These are phyloP conservation scores for Tenthredo scrophulariae DNA, from an alignment of 2,888 invertebrate genomes.

Conservation along the genomic window DNA sequence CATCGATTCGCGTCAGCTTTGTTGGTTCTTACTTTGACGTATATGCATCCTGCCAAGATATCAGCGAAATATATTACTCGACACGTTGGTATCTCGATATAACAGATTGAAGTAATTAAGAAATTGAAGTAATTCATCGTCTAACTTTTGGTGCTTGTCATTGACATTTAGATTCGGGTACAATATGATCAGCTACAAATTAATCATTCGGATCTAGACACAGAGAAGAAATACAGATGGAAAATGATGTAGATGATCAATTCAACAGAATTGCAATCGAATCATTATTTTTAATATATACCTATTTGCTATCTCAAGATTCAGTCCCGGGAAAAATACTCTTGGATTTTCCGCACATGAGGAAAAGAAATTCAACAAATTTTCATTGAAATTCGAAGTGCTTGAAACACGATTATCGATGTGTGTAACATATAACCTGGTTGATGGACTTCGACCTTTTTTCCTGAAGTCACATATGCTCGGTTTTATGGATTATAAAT, in stretches of 20 bases:
- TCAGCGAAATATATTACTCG: neutral
- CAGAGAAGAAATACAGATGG: neutral
- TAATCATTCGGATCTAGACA: neutral
- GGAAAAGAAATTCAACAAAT: neutral
- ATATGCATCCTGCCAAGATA: neutral
- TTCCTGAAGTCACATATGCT: neutral
- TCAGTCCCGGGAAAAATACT: neutral
- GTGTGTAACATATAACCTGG: neutral
- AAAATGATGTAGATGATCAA: neutral
- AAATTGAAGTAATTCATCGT: neutral
- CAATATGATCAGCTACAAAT: neutral
- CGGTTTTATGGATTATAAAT: neutral
- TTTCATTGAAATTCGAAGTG: neutral
- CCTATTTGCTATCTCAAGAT: neutral
- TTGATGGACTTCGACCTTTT: neutral
- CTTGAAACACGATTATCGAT: neutral
- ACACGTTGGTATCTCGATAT: neutral
- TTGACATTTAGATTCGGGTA: neutral
- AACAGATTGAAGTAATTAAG: neutral
- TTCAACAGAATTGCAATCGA: neutral
- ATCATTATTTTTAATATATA: neutral
- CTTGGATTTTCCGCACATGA: neutral
- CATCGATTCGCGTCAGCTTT: slow-evolving; percentile 51
- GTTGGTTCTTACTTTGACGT: slow-evolving; percentile 49
- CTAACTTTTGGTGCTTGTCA: neutral